A percentile compares a stretch with the other conserved stretches of the same genome.
Evolutionary conservation across 2,797 vertebrate genomes (phyloP).

Genomic region (Sus cebifrons): DNA sequence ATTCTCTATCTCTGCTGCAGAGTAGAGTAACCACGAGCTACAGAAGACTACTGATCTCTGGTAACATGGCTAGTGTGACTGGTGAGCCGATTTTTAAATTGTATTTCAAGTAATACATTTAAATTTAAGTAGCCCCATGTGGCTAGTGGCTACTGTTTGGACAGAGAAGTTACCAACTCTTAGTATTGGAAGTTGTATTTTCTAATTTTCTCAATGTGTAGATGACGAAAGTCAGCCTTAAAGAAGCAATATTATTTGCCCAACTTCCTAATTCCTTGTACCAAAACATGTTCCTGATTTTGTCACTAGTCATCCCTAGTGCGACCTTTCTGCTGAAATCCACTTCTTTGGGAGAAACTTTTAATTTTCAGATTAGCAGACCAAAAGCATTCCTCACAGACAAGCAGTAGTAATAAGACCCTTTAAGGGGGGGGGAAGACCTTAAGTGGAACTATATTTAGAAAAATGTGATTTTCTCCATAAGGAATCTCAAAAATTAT

Average conservation of each 20-base stretch:
- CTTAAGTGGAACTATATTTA: conserved; percentile 54
- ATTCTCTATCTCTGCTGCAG: background rate
- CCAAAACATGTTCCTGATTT: conserved; percentile 61
- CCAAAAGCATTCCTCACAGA: background rate
- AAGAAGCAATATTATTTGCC: background rate
- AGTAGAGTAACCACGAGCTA: background rate
- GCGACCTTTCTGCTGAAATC: conserved; percentile 69
- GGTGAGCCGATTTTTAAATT: conserved; percentile 4
- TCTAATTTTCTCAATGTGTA: conserved; percentile 56
- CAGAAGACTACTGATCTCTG: background rate
- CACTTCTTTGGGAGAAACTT: background rate
- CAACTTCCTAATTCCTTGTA: conserved; percentile 62
- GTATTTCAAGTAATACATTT: conserved; percentile 9
- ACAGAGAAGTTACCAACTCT: background rate
- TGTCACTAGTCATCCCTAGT: conserved; percentile 6
- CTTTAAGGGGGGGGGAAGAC: background rate
- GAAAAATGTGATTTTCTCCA: conserved; percentile 70
- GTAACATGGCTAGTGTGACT: background rate
- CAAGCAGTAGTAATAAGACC: background rate
- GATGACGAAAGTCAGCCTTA: conserved; percentile 50
- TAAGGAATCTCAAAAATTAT: conserved; percentile 36
- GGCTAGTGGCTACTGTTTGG: background rate
- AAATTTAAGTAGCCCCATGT: background rate
- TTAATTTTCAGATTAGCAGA: background rate
- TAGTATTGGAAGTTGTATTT: background rate